Evolutionary conservation across 2,797 vertebrate species (phyloP).

Genomic region (Rhinoraja longicauda): DNA sequence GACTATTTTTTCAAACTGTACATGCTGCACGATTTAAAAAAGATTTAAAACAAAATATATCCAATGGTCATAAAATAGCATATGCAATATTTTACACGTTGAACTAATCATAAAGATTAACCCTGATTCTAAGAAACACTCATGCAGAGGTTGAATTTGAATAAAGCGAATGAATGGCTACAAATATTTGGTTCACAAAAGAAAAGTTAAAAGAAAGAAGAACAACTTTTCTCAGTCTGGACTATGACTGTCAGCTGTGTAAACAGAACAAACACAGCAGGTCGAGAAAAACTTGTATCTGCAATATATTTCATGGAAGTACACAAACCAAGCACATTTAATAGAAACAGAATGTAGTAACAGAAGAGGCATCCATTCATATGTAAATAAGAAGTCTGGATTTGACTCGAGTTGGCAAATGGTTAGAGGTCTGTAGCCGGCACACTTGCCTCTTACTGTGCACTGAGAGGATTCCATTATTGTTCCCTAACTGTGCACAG

Average conservation of each 20-base stretch:
- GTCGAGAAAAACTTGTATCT: background rate
- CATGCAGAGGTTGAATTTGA: background rate
- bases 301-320: background rate
- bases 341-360: background rate
- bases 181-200: background rate
- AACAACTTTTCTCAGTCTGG: background rate
- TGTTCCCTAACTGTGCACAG: background rate
- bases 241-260: background rate
- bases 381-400: background rate
- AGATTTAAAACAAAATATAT: background rate
- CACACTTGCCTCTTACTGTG: background rate
- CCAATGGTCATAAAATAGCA: background rate
- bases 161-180: background rate
- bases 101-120: background rate
- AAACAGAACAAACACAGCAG: constrained; percentile 4
- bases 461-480: background rate
- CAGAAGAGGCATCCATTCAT: background rate
- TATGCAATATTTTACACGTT: background rate
- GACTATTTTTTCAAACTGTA: background rate
- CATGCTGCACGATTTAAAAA: background rate
- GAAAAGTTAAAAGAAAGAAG: background rate
- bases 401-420: background rate
- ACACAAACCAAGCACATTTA: background rate
- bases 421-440: background rate
- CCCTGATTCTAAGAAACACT: background rate